Evolutionary conservation across 2,888 invertebrate genomes (phyloP).

Genomic region (Rhimphoctona megacephalus): DNA sequence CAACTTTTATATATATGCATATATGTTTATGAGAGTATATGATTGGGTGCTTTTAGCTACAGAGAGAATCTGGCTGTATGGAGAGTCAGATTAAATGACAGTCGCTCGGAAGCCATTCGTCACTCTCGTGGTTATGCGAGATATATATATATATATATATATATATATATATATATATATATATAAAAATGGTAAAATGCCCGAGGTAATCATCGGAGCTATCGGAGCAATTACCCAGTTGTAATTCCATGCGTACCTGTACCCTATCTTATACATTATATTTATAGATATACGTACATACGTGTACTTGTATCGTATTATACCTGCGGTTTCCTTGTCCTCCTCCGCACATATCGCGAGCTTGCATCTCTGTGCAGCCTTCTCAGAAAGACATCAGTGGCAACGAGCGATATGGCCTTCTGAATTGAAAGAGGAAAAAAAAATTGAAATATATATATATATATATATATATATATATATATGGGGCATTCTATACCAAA

Average conservation of each 20-base stretch:
- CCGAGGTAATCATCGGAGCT: constrained; percentile 67
- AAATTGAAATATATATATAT: constrained; percentile 2
- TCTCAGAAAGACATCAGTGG: constrained; percentile 60
- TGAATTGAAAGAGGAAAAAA: constrained; percentile 24
- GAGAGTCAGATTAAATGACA: constrained; percentile 69
- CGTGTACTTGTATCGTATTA: constrained; percentile 6
- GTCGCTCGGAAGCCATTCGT: constrained; percentile 70
- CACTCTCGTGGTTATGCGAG: constrained; percentile 41
- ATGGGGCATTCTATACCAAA: too few relatives aligned
- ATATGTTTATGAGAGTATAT: constrained; percentile 10
- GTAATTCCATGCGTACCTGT: constrained; percentile 63
- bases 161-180: neutral
- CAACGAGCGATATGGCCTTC: constrained; percentile 60
- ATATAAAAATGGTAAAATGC: constrained; percentile 42
- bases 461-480: too few relatives aligned
- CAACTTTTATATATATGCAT: constrained; percentile 41
- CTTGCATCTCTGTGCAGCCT: constrained; percentile 22
- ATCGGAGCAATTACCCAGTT: constrained; percentile 69
- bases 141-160: neutral
- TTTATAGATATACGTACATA: constrained; percentile 16
- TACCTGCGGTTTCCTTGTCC: constrained; percentile 61
- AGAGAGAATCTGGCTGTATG: constrained; percentile 48
- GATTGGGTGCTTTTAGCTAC: constrained; percentile 67
- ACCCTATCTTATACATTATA: constrained; percentile 32
- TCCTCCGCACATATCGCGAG: constrained; percentile 54